These are phyloP conservation scores for Cynodonichthys magdalenae DNA, from an alignment of 2,797 vertebrate genomes.

Conservation along the genomic window DNA sequence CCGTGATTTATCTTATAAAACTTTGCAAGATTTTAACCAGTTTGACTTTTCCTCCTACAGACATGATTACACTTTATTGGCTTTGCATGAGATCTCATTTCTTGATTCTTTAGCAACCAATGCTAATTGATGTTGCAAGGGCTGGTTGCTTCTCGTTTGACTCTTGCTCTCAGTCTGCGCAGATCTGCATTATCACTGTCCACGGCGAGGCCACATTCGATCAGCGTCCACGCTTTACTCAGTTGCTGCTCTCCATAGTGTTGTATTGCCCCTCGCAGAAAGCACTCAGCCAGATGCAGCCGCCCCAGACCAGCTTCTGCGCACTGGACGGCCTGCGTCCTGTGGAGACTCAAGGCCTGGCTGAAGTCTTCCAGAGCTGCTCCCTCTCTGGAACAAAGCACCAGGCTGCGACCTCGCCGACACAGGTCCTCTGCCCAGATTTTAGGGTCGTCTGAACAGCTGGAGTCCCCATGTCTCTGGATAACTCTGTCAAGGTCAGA, in stretches of 20 bases:
- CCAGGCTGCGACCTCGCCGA: conserved; percentile 79
- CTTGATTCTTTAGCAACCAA: neutral
- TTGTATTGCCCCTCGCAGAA: conserved; percentile 77
- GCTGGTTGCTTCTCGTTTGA: conserved; percentile 84
- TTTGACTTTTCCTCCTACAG: conserved; percentile 1
- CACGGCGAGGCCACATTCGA: conserved; percentile 84
- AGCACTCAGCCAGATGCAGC: conserved; percentile 68
- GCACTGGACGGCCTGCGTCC: conserved; percentile 71
- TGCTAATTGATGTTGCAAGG: conserved; percentile 87
- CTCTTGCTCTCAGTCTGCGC: conserved; percentile 82
- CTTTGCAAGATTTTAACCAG: neutral
- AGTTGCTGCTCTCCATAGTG: conserved; percentile 79
- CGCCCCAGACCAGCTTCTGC: conserved; percentile 77
- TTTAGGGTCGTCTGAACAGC: conserved; percentile 46
- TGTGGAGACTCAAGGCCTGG: conserved; percentile 83
- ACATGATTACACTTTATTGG: neutral
- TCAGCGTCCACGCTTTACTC: conserved; percentile 83
- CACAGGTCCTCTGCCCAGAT: conserved; percentile 84
- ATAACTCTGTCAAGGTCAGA: conserved; percentile 86
- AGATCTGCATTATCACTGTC: conserved; percentile 82
- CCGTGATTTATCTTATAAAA: neutral
- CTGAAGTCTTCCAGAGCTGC: conserved; percentile 83
- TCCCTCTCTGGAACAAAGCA: conserved; percentile 77
- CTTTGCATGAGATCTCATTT: conserved; percentile 4
- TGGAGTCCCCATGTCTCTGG: conserved; percentile 53